Base-by-base conservation (phyloP, 1,140 invertebrate genomes). In the Pollicipes pollicipes region DNA sequence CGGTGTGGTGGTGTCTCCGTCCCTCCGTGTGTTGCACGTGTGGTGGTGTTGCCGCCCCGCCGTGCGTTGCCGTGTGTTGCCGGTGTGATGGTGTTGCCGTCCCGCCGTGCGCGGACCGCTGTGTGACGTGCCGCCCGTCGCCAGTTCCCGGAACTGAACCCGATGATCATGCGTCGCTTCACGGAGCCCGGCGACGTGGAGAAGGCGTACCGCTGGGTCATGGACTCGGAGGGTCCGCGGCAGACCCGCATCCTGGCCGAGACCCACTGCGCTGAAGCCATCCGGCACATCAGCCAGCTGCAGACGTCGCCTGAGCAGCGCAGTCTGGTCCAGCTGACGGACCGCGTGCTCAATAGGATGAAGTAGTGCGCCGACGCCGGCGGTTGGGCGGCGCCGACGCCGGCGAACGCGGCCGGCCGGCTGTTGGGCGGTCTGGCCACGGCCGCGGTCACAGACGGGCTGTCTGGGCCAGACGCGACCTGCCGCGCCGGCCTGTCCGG, bases 131-230 rank as follows among this genome's bases (percentile, higher is more conserved):
- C n/a, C 72, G 63, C 75, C 74, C 63, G 68, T 75, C 86, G 85
- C 71, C 81, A 95, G 91, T 97, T 88, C 81, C 93, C 94, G 30
- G 91, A 97, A 79, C 81, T 98, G 68, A 94, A 97, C 80, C 88
- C 91, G 37, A 91, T 98, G 89, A 97, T 98, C 75, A 93, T 95
- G 90, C 84, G 95, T 75, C 86, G 95, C 73, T 98, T 98, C 81
- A 88, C 88, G 82, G 87, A 94, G 77, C 85, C 90, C 0, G 94
- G 93, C 0, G 96, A 98, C 80, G 93, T 96, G 16, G 89, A 95
- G 78, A 88, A 86, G 77, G 94, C 95, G 1, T 92, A 93, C 76
- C 88, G 95, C 77, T 81, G 90, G 74, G 94, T 98, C 3, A 90
- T 93, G 79, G 89, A 92, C 78, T 93, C 90, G 0, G 89, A 93